Evolutionary conservation across 1,140 invertebrate species (phyloP).

Genomic region (Drosophila setifemur): DNA sequence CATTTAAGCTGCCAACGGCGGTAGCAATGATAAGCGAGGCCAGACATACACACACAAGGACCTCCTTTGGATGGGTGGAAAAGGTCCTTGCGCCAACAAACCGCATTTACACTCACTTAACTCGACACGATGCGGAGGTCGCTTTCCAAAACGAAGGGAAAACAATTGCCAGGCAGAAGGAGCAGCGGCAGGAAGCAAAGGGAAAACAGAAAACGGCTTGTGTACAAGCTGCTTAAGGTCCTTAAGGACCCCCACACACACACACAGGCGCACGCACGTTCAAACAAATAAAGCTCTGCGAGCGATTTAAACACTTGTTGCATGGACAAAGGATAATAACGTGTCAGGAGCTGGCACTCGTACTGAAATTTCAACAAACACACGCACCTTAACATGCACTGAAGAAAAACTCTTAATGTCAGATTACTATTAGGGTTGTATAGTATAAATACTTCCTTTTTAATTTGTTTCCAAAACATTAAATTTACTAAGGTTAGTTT

Average conservation of each 20-base stretch:
- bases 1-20: slow-evolving; percentile 66
- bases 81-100: slow-evolving; percentile 44
- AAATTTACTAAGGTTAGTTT: too few relatives aligned
- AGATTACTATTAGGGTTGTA: too few relatives aligned
- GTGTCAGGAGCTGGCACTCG: slow-evolving; percentile 37
- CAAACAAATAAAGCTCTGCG: slow-evolving; percentile 66
- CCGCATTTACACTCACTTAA: slow-evolving; percentile 79
- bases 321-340: slow-evolving; percentile 73
- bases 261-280: slow-evolving; percentile 17
- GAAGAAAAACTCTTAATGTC: too few relatives aligned
- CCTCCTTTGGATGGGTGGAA: slow-evolving; percentile 6
- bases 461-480: too few relatives aligned
- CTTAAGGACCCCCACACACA: slow-evolving; percentile 42
- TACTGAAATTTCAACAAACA: slow-evolving; percentile 9
- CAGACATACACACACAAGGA: slow-evolving; percentile 12
- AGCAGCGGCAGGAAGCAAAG: slow-evolving; percentile 4
- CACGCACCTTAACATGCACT: not conserved
- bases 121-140: slow-evolving; percentile 50
- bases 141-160: slow-evolving; percentile 41
- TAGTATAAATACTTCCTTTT: not conserved
- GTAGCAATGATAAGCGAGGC: slow-evolving; percentile 42
- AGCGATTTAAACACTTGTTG: slow-evolving; percentile 75
- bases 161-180: slow-evolving; percentile 59
- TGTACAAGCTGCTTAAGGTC: slow-evolving; percentile 69
- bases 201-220: slow-evolving; percentile 41